Evolutionary conservation across 2,113 vertebrate species (phyloP).

Genomic region (Saiga tatarica): DNA sequence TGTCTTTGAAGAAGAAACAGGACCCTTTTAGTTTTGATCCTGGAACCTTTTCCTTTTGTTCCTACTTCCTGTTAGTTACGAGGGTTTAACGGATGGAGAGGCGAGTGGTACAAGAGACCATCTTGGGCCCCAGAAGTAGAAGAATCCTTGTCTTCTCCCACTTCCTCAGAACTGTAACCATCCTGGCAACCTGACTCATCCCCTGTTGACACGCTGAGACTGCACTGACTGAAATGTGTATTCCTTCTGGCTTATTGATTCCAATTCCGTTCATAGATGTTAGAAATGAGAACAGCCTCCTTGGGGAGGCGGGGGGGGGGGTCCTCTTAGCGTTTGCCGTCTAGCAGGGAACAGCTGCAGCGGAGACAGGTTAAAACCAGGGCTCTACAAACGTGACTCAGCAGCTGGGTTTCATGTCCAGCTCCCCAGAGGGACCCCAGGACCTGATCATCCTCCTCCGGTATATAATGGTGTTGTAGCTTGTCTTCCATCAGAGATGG

Average conservation of each 20-base stretch:
- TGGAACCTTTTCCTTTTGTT: constrained; percentile 52
- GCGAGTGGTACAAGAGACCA: background rate
- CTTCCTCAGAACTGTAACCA: background rate
- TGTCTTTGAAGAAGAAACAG: constrained; percentile 65
- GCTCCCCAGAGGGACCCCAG: background rate
- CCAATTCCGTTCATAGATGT: constrained; percentile 30
- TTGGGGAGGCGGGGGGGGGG: background rate
- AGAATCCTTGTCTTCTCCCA: constrained; percentile 25
- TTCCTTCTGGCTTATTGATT: constrained; percentile 42
- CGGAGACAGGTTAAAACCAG: constrained; percentile 9
- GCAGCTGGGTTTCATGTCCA: background rate
- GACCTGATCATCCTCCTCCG: background rate
- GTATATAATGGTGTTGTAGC: background rate
- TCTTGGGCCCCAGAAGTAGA: background rate
- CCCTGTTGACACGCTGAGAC: background rate
- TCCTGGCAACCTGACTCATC: constrained; percentile 20
- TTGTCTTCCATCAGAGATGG: background rate
- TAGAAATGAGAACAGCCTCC: constrained; percentile 26
- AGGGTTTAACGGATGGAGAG: constrained; percentile 7
- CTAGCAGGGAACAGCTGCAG: background rate
- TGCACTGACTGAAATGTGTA: background rate
- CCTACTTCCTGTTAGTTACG: constrained; percentile 34
- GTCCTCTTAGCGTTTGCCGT: background rate
- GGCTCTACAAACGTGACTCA: background rate
- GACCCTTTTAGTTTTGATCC: constrained; percentile 30